phyloP scores from a whole-genome alignment of 1,140 invertebrate species.

The Drosophila tani region DNA sequence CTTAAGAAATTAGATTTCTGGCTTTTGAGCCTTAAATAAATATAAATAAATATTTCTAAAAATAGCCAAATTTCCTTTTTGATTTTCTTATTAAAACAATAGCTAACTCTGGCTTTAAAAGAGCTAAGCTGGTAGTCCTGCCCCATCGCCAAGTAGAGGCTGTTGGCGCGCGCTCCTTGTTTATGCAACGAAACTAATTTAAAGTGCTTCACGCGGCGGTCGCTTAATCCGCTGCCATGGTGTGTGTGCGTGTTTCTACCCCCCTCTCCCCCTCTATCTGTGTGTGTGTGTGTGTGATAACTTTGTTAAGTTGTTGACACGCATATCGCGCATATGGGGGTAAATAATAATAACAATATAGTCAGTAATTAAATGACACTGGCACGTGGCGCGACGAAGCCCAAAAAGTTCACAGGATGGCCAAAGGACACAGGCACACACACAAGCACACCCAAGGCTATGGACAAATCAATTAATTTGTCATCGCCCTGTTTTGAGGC shows the following conservation, averaged over 20 bases:
- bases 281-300: conserved; percentile 61
- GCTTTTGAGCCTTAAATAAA: too few relatives aligned
- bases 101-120: neutral
- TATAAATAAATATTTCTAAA: neutral
- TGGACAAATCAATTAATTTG: conserved; percentile 39
- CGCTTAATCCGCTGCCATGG: conserved; percentile 59
- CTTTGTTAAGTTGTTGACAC: conserved; percentile 77
- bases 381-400: conserved; percentile 59
- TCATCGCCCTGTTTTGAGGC: conserved; percentile 9
- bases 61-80: too few relatives aligned
- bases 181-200: conserved; percentile 81
- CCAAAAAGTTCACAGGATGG: conserved; percentile 30
- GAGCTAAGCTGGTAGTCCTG: neutral
- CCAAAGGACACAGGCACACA: neutral
- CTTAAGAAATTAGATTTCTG: neutral
- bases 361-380: conserved; percentile 74
- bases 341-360: conserved; percentile 67
- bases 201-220: conserved; percentile 78
- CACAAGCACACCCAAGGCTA: conserved; percentile 4
- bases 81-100: neutral
- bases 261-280: neutral
- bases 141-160: neutral
- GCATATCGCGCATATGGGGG: conserved; percentile 26
- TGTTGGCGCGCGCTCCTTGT: conserved; percentile 42
- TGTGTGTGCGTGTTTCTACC: conserved; percentile 18